Conservation (phyloP, 2,888 invertebrate genomes). For the Sepiola atlantica region DNA sequence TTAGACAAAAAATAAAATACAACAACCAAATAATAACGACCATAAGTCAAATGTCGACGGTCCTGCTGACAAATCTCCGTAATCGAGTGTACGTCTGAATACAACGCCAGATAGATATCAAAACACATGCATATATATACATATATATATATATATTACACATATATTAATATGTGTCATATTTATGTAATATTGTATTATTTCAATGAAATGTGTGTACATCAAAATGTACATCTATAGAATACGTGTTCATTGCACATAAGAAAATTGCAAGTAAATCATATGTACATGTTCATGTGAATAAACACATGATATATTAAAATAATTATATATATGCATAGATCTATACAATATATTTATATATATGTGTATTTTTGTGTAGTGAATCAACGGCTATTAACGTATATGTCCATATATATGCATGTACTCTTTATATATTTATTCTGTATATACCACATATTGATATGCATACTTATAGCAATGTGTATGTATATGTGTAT, state of each 20-base stretch:
- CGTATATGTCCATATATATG: constrained; percentile 43
- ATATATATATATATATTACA: not conserved
- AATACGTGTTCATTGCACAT: too few relatives aligned
- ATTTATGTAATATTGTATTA: too few relatives aligned
- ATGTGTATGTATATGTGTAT: not conserved
- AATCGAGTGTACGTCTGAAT: not conserved
- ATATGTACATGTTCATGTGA: too few relatives aligned
- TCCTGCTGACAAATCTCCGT: not conserved
- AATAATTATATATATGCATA: not conserved
- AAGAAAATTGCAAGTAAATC: not conserved
- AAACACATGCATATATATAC: not conserved
- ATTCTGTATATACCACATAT: not conserved
- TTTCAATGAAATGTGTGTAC: too few relatives aligned
- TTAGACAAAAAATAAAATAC: constrained; percentile 41
- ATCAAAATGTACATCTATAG: too few relatives aligned
- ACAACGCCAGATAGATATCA: not conserved
- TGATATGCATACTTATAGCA: not conserved
- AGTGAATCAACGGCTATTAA: not conserved
- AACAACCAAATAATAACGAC: not conserved
- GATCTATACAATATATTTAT: not conserved
- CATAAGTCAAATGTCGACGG: not conserved
- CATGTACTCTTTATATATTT: not conserved
- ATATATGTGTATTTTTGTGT: constrained; percentile 41
- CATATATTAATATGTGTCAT: not conserved
- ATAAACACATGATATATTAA: not conserved